Percentiles rank a stretch among this genome's conserved stretches.
phyloP scores from a whole-genome alignment of 2,888 invertebrate genomes.

The Epirrita christyi region DNA sequence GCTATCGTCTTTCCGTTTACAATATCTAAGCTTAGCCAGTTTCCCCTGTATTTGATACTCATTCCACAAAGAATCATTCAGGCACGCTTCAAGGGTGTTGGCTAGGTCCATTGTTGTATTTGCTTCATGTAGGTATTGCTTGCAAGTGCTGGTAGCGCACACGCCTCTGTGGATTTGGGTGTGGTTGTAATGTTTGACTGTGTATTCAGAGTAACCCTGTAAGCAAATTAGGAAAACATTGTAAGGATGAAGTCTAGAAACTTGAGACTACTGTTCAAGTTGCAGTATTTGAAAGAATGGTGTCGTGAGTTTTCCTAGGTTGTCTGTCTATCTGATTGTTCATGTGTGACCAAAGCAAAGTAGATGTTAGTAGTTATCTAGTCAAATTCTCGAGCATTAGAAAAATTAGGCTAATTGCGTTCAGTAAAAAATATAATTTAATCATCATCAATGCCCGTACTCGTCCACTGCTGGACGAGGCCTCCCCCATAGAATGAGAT shows the following conservation, averaged over 20 bases:
- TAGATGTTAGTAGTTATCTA: too few species aligned
- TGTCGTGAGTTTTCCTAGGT: background rate
- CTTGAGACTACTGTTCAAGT: background rate
- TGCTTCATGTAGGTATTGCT: conserved; percentile 37
- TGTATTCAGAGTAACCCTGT: conserved; percentile 68
- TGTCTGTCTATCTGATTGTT: too few species aligned
- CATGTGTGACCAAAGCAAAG: too few species aligned
- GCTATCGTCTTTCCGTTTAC: conserved; percentile 54
- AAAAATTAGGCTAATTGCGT: too few species aligned
- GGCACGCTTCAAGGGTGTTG: conserved; percentile 63
- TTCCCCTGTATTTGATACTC: conserved; percentile 60
- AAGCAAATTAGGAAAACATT: background rate
- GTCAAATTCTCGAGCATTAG: too few species aligned
- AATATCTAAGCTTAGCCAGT: conserved; percentile 58
- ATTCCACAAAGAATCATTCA: conserved; percentile 62
- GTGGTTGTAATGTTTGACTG: conserved; percentile 70
- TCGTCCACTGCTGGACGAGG: too few species aligned
- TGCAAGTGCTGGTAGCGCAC: conserved; percentile 64
- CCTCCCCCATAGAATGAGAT: too few species aligned
- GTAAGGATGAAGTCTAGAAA: too few species aligned
- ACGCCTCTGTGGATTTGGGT: conserved; percentile 71
- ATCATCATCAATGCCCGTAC: too few species aligned
- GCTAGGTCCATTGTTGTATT: conserved; percentile 47
- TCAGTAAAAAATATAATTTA: too few species aligned
- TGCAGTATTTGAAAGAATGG: conserved; percentile 1